Conservation (phyloP, 2,113 vertebrate species). For the Alethe castanea region DNA sequence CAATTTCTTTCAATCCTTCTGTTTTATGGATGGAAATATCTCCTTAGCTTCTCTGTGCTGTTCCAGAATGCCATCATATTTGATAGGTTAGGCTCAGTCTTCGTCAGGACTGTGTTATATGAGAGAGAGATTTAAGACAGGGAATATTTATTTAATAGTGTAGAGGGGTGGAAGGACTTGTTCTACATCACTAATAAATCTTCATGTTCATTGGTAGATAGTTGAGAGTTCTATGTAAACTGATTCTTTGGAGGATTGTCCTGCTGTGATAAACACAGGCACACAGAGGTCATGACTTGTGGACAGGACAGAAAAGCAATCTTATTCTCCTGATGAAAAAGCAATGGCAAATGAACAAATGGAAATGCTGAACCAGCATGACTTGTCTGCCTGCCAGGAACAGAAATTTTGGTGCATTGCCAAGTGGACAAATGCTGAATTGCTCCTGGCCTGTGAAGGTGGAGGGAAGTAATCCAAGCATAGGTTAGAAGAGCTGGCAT, state of each 20-base stretch:
- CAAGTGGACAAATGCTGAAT: conserved; percentile 16
- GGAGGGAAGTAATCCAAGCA: background rate
- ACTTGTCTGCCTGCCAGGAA: background rate
- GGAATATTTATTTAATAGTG: background rate
- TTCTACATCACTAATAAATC: background rate
- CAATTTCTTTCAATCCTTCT: background rate
- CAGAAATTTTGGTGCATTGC: background rate
- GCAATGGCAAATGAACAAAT: conserved; percentile 1
- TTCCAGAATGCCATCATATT: background rate
- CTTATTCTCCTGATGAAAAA: background rate
- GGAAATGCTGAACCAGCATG: background rate
- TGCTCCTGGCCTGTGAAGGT: background rate
- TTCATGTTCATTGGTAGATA: background rate
- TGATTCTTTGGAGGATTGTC: background rate
- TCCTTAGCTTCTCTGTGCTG: background rate
- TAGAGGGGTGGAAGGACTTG: background rate
- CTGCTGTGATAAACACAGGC: background rate
- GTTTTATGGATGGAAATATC: background rate
- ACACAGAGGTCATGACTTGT: background rate
- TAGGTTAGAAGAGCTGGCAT: background rate
- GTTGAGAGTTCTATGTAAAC: background rate
- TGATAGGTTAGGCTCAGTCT: background rate
- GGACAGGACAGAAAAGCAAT: background rate
- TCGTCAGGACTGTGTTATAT: background rate
- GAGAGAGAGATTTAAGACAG: background rate